phyloP scores from a whole-genome alignment of 2,888 invertebrate genomes.

The Odontocerum albicorne region DNA sequence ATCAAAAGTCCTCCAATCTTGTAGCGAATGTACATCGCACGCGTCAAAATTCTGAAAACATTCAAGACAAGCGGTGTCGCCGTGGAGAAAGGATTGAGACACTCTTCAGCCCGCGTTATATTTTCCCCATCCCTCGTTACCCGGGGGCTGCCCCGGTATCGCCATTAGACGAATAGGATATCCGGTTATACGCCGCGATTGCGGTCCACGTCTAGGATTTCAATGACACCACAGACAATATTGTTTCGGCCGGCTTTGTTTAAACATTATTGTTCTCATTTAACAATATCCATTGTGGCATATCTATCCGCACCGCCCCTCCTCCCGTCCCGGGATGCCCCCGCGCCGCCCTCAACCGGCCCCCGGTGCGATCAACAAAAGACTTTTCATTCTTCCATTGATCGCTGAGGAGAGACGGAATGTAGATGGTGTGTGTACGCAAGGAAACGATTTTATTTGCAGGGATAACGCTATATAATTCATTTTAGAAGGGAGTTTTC shows the following conservation, averaged over 20 bases:
- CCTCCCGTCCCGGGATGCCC: not conserved
- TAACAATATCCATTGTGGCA: constrained; percentile 35
- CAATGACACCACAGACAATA: constrained; percentile 38
- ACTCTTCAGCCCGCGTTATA: no score
- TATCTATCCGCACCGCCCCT: constrained; percentile 20
- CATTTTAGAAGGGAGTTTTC: no score
- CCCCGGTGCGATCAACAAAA: constrained; percentile 27
- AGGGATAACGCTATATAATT: no score
- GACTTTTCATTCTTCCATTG: constrained; percentile 32
- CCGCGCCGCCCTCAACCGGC: constrained; percentile 2
- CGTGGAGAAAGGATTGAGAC: no score
- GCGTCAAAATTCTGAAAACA: no score
- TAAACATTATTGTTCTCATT: constrained; percentile 36
- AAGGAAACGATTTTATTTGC: no score
- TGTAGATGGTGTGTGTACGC: constrained; percentile 7
- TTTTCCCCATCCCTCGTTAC: no score
- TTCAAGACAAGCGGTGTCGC: no score
- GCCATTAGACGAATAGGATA: no score
- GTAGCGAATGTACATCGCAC: no score
- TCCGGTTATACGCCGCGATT: constrained; percentile 5
- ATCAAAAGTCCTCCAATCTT: no score
- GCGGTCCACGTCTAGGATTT: constrained; percentile 30
- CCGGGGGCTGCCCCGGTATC: no score
- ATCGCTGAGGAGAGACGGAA: constrained; percentile 14
- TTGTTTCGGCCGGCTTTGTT: constrained; percentile 37